Evolutionary conservation across 2,797 vertebrate genomes (phyloP).

Genomic region (Rhyacichthys aspro): DNA sequence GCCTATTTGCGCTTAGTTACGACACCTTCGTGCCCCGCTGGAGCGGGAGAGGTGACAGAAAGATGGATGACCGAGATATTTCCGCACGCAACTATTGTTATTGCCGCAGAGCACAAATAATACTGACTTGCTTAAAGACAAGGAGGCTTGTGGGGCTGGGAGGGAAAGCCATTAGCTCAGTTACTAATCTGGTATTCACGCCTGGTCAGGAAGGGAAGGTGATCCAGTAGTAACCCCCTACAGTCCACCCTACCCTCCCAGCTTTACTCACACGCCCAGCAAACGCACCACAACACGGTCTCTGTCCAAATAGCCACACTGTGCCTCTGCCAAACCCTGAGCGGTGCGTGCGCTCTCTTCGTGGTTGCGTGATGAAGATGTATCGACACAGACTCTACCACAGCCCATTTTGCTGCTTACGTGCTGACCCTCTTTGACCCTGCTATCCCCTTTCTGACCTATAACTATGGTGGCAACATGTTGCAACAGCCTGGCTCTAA

Average conservation of each 20-base stretch:
- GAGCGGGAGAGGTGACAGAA: constrained; percentile 76
- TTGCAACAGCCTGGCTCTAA: constrained; percentile 3
- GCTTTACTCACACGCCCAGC: neutral
- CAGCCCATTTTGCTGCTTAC: constrained; percentile 35
- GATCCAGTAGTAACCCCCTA: constrained; percentile 52
- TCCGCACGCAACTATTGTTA: constrained; percentile 84
- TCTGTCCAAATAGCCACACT: constrained; percentile 12
- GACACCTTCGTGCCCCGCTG: constrained; percentile 70
- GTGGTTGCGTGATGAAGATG: constrained; percentile 53
- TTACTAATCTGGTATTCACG: constrained; percentile 75
- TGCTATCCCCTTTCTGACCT: constrained; percentile 45
- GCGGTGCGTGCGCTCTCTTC: constrained; percentile 22
- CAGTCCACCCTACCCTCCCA: neutral
- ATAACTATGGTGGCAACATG: constrained; percentile 20
- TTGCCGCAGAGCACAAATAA: constrained; percentile 50
- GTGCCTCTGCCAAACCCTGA: constrained; percentile 3
- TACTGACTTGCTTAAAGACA: constrained; percentile 50
- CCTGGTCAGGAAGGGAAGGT: constrained; percentile 70
- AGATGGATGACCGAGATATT: constrained; percentile 80
- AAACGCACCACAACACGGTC: constrained; percentile 5
- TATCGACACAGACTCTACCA: constrained; percentile 28
- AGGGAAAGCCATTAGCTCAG: constrained; percentile 69
- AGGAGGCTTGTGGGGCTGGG: constrained; percentile 30
- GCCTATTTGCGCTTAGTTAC: constrained; percentile 50
- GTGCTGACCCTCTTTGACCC: constrained; percentile 36